Percentiles rank a stretch among this genome's conserved stretches.
Conservation (phyloP, 2,113 vertebrate species). For the Arizona elegans region DNA sequence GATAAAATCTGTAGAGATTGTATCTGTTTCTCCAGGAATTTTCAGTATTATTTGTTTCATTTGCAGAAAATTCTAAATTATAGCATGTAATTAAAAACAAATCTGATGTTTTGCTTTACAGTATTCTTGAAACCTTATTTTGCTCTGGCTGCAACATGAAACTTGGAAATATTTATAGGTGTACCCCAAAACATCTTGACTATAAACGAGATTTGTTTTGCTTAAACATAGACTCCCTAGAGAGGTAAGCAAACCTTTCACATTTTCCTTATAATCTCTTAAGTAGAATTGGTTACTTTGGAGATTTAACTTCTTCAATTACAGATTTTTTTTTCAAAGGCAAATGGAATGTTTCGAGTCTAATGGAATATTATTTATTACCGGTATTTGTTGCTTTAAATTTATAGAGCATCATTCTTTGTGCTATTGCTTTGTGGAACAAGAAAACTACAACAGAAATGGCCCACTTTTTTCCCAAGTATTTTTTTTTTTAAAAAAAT, state of each 20-base stretch:
- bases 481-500: too few relatives aligned
- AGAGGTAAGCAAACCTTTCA: slow-evolving; percentile 58
- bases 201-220: slow-evolving; percentile 74
- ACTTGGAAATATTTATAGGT: slow-evolving; percentile 66
- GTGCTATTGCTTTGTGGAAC: neutral
- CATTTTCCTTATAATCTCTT: neutral
- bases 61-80: neutral
- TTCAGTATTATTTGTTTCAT: neutral
- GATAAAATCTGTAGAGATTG: neutral
- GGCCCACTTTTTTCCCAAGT: neutral
- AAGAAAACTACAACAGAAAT: neutral
- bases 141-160: slow-evolving; percentile 63
- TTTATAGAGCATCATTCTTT: neutral
- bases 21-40: neutral
- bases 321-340: neutral
- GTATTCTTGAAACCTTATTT: slow-evolving; percentile 59
- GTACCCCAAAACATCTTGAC: slow-evolving; percentile 65
- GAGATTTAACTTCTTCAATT: neutral
- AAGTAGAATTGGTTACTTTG: neutral
- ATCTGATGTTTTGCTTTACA: neutral
- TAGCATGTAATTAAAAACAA: neutral
- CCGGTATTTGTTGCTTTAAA: neutral
- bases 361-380: neutral
- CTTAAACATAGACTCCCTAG: slow-evolving; percentile 62
- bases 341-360: neutral